Base-by-base conservation (phyloP, 2,888 invertebrate species). In the Andrena marginata region DNA sequence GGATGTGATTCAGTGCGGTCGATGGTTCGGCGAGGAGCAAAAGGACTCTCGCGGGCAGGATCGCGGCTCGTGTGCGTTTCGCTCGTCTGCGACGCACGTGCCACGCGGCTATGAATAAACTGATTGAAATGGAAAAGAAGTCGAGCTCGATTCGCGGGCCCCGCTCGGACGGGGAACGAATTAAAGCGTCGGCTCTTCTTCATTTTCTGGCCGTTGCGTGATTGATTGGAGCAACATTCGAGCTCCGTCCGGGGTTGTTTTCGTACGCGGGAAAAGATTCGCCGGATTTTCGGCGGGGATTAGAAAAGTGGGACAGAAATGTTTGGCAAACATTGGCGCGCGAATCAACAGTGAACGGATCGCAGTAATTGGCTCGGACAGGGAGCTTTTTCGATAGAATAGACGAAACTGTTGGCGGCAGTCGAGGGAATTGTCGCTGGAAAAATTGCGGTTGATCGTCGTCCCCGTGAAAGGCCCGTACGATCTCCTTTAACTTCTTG, bases 401-500 rank as follows among this genome's bases (percentile, higher is more conserved):
- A 2, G 4, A 42, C 4, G 42, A 35, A 35, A 35, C 0, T 0
- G 42, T 13, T 13, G 13, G 42, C 0, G 42, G 42, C 13, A 42
- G 42, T 42, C 0, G 42, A 42, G 42, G 42, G 13, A 13, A 42
- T 13, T 42, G 42, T 42, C 42, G 13, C 1, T 42, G 7, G 51
- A n/a, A n/a, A n/a, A 20, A 51, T n/a, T 8, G 8, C 51, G 20
- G 20, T 20, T 0, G 7, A 51, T n/a, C 16, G 7, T 7, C 20
- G 59, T 48, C 29, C 68, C 49, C 20, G 33, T 48, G 54, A 26
- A 48, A 56, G 48, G 67, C 26, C 1, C 33, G 35, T 7, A 2
- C 59, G 71, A 71, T 82, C 80, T 65, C 69, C 77, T 84, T 87
- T 77, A 87, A 87, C 79, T 59, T 86, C 23, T 70, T 63, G 35